Percentiles rank a stretch among this genome's conserved stretches.
These are phyloP conservation scores for Meloe dianella DNA, from an alignment of 2,888 invertebrate species.

Conservation along the genomic window DNA sequence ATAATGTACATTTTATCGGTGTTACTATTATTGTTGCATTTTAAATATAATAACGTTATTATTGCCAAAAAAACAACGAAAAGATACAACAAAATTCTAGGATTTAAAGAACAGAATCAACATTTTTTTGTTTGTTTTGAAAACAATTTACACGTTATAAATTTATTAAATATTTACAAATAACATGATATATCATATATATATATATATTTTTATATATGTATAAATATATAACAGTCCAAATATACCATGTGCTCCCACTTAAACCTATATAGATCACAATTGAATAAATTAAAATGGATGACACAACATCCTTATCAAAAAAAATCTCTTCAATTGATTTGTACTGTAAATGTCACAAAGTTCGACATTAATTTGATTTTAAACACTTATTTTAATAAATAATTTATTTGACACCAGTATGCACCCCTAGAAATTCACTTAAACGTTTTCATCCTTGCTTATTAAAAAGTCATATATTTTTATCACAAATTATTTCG, in stretches of 20 bases:
- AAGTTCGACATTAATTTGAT: slow-evolving; percentile 4
- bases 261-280: slow-evolving; percentile 31
- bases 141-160: slow-evolving; percentile 19
- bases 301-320: slow-evolving; percentile 31
- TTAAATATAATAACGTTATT: slow-evolving; percentile 18
- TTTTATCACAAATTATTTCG: slow-evolving; percentile 48
- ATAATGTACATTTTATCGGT: slow-evolving; percentile 17
- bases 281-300: slow-evolving; percentile 34
- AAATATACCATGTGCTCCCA: slow-evolving; percentile 16
- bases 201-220: neutral
- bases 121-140: too few relatives aligned
- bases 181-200: slow-evolving; percentile 12
- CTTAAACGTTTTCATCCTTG: too few relatives aligned
- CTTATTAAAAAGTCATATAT: neutral
- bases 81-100: neutral
- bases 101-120: neutral
- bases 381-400: slow-evolving; percentile 18
- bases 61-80: slow-evolving; percentile 1
- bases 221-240: slow-evolving; percentile 21
- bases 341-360: slow-evolving; percentile 27
- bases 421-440: slow-evolving; percentile 15
- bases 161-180: slow-evolving; percentile 23
- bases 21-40: slow-evolving; percentile 9
- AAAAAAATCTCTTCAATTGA: slow-evolving; percentile 11
- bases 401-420: slow-evolving; percentile 12